These are phyloP conservation scores for crab-eating macaque (Macaca fascicularis) DNA, from an alignment of 2,113 vertebrate genomes.

Conservation along the genomic window T2T-MFA8v1.1 NC_088378.1:171243501-171244000, in stretches of 20 bases:
- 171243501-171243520: background rate
- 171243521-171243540: background rate
- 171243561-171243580: background rate
- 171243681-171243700: background rate
- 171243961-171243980: background rate
- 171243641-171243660: conserved; percentile 30
- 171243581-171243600: background rate
- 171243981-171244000: too few species aligned
- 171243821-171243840: background rate
- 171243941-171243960: background rate
- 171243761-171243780: background rate
- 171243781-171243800: background rate
- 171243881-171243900: background rate
- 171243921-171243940: background rate
- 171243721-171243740: background rate
- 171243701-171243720: background rate
- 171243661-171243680: background rate
- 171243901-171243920: background rate
- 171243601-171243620: background rate
- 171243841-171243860: background rate
- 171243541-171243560: background rate
- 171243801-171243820: background rate
- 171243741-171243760: background rate
- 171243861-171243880: background rate
- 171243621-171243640: background rate